Conservation (phyloP, 2,113 vertebrate genomes). For the Saimiri boliviensis region DNA sequence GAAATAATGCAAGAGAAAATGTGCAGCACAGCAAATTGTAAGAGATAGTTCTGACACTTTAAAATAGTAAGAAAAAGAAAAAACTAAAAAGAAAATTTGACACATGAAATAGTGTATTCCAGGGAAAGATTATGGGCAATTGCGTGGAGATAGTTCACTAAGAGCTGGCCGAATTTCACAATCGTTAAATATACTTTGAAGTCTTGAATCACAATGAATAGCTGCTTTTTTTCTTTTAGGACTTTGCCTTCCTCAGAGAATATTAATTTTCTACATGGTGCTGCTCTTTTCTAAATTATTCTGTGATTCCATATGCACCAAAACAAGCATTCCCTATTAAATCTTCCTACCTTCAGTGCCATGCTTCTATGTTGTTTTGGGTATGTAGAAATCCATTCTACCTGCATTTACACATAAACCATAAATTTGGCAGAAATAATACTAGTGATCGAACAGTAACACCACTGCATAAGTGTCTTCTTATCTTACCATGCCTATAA, state of each 20-base stretch:
- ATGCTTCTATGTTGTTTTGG: neutral
- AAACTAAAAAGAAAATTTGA: neutral
- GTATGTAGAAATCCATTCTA: neutral
- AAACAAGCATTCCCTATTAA: neutral
- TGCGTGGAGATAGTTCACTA: neutral
- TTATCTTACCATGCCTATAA: neutral
- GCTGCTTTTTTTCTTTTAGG: neutral
- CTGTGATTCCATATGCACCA: neutral
- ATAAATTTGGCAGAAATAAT: neutral
- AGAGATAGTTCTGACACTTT: neutral
- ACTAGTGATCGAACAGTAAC: neutral
- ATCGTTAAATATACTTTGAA: neutral
- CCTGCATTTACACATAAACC: neutral
- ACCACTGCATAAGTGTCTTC: neutral
- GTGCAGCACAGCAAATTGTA: neutral
- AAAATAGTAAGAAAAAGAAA: neutral
- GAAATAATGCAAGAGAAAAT: neutral
- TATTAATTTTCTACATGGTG: neutral
- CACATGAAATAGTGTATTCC: neutral
- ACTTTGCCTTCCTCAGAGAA: neutral
- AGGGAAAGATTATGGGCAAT: neutral
- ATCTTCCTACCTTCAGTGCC: neutral
- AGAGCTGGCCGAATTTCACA: neutral
- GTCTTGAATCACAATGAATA: neutral
- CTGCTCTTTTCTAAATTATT: neutral